Base-by-base conservation (phyloP, 2,113 vertebrate genomes). In the Pelecanus crispus region DNA sequence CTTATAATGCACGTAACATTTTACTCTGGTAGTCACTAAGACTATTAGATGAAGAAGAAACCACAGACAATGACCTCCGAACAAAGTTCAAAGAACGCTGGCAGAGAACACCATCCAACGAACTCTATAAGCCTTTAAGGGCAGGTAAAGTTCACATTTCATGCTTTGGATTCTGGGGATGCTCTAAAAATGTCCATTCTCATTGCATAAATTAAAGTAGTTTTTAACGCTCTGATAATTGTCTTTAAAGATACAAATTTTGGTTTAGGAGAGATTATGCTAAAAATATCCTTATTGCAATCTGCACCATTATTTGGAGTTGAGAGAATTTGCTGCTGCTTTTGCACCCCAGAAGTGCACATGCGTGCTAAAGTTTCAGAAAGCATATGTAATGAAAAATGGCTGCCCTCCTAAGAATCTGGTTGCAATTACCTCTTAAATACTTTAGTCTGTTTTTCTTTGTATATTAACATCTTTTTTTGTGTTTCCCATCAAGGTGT, bases 71-170 rank as follows among this genome's bases (percentile, higher is more conserved):
- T 62, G 99, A 99, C 40, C 97, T 99, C 91, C 98, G 98, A 97
- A 95, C 98, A 81, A 99, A 99, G 97, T 99, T 99, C 97, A 99
- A 98, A 95, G 99, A 99, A 77, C 99, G 99, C 68, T 99, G 99
- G 99, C 99, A 99, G 97, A 98, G 99, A 97, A 99, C 99, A 3
- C 98, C 99, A 18, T 99, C 99, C 84, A 99, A 95, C 80, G 99
- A 99, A 11, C 99, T 99, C 19, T 99, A 99, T 87, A 99, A 99
- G 92, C 98, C 99, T 65, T 98, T 99, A 75, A 98, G 99, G 94
- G 24, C 98, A 97, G 99, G 99, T 99, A 78, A 83, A 73, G 31
- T 36, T 68, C 12, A 2, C 26, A 28, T 78, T 85, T 58, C 6
- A 2, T 84, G 26, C 15, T 53, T 47, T 44, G 29, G 16, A 17